Evolutionary conservation across 2,797 vertebrate species (phyloP), one percentile per base, ranked within the genome.

Genomic region (Vultur gryphus): DNA sequence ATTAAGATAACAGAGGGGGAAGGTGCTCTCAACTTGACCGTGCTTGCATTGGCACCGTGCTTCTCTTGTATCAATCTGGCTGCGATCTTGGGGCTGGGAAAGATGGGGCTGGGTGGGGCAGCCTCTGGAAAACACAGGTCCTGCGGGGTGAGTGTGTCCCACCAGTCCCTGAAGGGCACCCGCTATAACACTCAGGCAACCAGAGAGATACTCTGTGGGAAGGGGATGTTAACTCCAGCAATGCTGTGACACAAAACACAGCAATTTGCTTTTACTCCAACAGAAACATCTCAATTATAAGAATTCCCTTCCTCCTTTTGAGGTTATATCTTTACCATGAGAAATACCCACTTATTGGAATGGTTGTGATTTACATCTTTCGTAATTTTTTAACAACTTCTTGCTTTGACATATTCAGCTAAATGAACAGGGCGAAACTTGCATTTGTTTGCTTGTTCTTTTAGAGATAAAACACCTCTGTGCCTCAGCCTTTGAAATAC

Each of bases 381-480:
- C 82, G 82, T 92, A 87, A 89, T 93, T 94, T 91, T 97, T 91
- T 39, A 78, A 67, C 35, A 84, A 57, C 79, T 77, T 87, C 85
- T 88, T 85, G 43, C 87, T 90, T 95, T 97, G 96, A 92, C 93
- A 94, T 72, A 84, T 79, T 95, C 69, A 84, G 66, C 84, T 94
- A 94, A 93, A 93, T 76, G 90, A 97, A 87, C 76, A 69, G 90
- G 79, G 85, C 48, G 59, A 91, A 95, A 89, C 82, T 97, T 94
- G 94, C 89, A 25, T 96, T 97, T 97, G 94, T 97, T 96, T 95
- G 95, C 95, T 94, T 97, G 78, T 92, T 97, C 51, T 92, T 89
- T 69, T 87, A 52, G 89, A 96, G 95, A 97, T 96, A 96, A 97
- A 97, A 95, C 94, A 97, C 83, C 86, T 95, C 92, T 75, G 64